phyloP scores from a whole-genome alignment of 1,140 invertebrate genomes.

The Ceratoteleas bidentatus region DNA sequence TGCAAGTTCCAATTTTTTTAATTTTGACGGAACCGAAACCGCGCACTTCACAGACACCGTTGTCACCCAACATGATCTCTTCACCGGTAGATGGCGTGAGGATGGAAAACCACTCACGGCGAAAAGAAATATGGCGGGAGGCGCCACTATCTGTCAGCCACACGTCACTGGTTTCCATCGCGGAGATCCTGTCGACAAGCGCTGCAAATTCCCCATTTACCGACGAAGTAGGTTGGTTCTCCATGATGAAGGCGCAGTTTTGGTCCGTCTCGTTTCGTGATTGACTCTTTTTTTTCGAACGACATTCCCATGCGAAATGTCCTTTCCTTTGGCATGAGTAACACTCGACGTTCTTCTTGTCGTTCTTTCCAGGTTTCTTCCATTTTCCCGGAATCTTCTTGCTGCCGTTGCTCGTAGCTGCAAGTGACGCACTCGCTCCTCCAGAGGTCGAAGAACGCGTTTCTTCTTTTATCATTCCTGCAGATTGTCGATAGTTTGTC shows the following conservation, averaged over 20 bases:
- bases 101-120: slow-evolving; percentile 47
- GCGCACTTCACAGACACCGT: slow-evolving; percentile 29
- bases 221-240: too few relatives aligned
- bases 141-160: slow-evolving; percentile 17
- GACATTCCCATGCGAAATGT: slow-evolving; percentile 43
- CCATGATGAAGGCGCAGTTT: slow-evolving; percentile 29
- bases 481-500: slow-evolving; percentile 18
- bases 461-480: slow-evolving; percentile 47
- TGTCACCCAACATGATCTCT: slow-evolving; percentile 36
- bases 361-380: slow-evolving; percentile 12
- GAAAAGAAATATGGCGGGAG: slow-evolving; percentile 12
- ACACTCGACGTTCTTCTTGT: slow-evolving; percentile 29
- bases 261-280: too few relatives aligned
- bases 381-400: slow-evolving; percentile 5
- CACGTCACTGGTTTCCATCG: neutral
- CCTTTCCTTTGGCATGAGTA: slow-evolving; percentile 46
- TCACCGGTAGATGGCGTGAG: slow-evolving; percentile 31
- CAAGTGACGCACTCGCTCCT: slow-evolving; percentile 7
- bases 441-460: slow-evolving; percentile 9
- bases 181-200: too few relatives aligned
- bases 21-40: too few relatives aligned
- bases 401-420: slow-evolving; percentile 4
- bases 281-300: slow-evolving; percentile 6
- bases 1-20: too few relatives aligned
- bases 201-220: too few relatives aligned